Evolutionary conservation across 2,797 vertebrate species (phyloP).

Genomic region (Adrianichthys oophorus): DNA sequence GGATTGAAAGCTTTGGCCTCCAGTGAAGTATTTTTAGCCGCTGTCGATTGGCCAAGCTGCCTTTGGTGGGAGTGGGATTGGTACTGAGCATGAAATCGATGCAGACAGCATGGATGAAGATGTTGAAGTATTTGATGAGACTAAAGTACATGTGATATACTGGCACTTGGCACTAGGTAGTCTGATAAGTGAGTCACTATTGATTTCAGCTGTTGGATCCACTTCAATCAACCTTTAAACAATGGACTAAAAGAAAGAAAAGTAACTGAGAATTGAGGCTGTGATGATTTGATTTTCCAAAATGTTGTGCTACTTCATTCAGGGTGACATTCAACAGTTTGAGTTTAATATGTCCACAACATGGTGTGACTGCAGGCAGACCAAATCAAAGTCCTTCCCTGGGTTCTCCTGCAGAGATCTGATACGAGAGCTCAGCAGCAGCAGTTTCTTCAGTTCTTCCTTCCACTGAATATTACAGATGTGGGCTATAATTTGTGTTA

Average conservation of each 20-base stretch:
- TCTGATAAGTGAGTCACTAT: constrained; percentile 38
- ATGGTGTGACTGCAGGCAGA: too few relatives aligned
- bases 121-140: constrained; percentile 32
- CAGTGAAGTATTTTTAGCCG: constrained; percentile 43
- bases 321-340: constrained; percentile 17
- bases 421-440: background rate
- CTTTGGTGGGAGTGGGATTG: constrained; percentile 10
- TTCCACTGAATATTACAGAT: constrained; percentile 22
- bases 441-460: constrained; percentile 11
- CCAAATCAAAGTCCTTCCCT: constrained; percentile 13
- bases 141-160: constrained; percentile 31
- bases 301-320: constrained; percentile 1
- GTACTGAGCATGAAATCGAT: constrained; percentile 39
- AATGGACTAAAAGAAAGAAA: background rate
- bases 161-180: constrained; percentile 10
- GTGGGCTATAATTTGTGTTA: constrained; percentile 48
- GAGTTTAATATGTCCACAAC: too few relatives aligned
- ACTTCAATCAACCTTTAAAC: constrained; percentile 33
- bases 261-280: constrained; percentile 6
- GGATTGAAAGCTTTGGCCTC: constrained; percentile 23
- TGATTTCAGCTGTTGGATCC: constrained; percentile 45
- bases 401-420: background rate
- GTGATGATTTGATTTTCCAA: background rate
- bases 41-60: constrained; percentile 15
- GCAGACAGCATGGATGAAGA: constrained; percentile 12